Evolutionary conservation across 2,797 vertebrate species (phyloP).

Genomic region (Anisognathus igniventris): DNA sequence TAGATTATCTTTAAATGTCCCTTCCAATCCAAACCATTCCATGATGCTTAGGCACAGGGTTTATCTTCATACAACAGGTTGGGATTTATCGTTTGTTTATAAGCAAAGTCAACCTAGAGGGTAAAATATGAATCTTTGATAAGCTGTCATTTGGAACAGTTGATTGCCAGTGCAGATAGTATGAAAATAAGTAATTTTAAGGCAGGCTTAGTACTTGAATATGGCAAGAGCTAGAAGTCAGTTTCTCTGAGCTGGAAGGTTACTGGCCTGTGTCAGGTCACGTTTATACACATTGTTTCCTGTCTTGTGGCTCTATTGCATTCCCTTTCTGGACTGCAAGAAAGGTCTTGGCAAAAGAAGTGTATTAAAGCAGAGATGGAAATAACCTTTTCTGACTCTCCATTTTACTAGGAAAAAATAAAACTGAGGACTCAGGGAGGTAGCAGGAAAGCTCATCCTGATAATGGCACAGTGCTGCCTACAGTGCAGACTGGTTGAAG

Average conservation of each 20-base stretch:
- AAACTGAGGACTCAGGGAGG: not conserved
- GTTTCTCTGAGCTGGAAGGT: not conserved
- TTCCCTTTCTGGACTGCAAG: not conserved
- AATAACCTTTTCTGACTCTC: not conserved
- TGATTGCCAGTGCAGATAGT: not conserved
- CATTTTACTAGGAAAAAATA: not conserved
- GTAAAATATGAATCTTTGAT: not conserved
- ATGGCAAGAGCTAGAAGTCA: slow-evolving; percentile 29
- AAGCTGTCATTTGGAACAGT: not conserved
- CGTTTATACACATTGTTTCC: not conserved
- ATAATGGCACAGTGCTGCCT: not conserved
- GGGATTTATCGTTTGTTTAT: not conserved
- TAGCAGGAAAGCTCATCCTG: not conserved
- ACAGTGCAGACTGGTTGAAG: not conserved
- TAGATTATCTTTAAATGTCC: not conserved
- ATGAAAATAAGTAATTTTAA: not conserved
- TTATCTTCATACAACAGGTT: not conserved
- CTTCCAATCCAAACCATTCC: not conserved
- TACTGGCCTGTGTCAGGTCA: slow-evolving; percentile 19
- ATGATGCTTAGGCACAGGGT: not conserved
- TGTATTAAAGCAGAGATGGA: not conserved
- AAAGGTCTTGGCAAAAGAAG: not conserved
- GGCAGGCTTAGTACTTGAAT: not conserved
- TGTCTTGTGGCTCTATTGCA: not conserved
- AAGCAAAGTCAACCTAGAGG: not conserved